These are phyloP conservation scores for Epinephelus moara DNA, from an alignment of 2,113 vertebrate species.

Conservation along the genomic window DNA sequence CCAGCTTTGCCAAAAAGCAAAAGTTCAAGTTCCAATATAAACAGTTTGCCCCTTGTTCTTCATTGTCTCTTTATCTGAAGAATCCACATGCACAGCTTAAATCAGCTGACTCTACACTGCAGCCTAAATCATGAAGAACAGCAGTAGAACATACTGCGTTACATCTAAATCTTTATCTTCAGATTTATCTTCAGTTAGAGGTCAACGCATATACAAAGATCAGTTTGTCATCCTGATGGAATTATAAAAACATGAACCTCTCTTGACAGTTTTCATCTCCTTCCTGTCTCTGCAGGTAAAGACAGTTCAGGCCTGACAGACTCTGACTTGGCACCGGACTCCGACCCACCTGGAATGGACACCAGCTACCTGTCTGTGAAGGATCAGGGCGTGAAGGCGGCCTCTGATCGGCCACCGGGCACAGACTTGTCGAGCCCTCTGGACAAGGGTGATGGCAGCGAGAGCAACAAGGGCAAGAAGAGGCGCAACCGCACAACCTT, in stretches of 20 bases:
- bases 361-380: slow-evolving; percentile 90
- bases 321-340: slow-evolving; percentile 88
- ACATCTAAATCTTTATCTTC: slow-evolving; percentile 15
- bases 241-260: not conserved
- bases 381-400: slow-evolving; percentile 84
- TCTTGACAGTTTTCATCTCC: not conserved
- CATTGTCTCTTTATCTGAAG: slow-evolving; percentile 29
- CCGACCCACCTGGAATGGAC: slow-evolving; percentile 93
- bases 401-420: slow-evolving; percentile 87
- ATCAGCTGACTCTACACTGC: not conserved
- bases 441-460: slow-evolving; percentile 91
- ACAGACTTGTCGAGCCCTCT: slow-evolving; percentile 89
- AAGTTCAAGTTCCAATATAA: slow-evolving; percentile 9
- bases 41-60: not conserved
- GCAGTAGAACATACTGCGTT: slow-evolving; percentile 9
- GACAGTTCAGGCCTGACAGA: slow-evolving; percentile 90
- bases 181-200: not conserved
- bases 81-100: slow-evolving; percentile 26
- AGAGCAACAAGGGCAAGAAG: slow-evolving; percentile 99
- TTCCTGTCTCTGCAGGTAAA: slow-evolving; percentile 86
- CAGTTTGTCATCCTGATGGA: not conserved
- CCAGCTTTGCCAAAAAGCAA: not conserved
- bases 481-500: slow-evolving; percentile 98
- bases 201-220: slow-evolving; percentile 4
- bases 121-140: not conserved